Base-by-base conservation (phyloP, 2,113 vertebrate genomes). In the Epinephelus cyanopodus region DNA sequence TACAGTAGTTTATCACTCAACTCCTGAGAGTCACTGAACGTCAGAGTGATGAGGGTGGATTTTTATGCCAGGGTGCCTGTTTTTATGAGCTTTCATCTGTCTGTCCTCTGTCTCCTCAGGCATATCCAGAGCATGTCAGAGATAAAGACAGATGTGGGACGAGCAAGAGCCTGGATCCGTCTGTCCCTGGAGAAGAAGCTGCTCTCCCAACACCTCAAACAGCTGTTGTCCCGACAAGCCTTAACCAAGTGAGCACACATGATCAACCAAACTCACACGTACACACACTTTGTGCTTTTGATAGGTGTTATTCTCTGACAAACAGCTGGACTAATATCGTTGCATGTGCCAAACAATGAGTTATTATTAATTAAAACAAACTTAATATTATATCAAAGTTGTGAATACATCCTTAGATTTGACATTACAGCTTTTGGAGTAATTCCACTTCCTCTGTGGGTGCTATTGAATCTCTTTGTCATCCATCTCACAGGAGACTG, bases 111-210 rank as follows among this genome's bases (percentile, higher is more conserved):
- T 80, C n/a, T 67, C 29, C 19, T 39, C 91, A 99, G 98, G 78
- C 98, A 98, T 10, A 94, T 99, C 92, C 97, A 98, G 89, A 97
- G 94, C 84, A 97, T 99, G 96, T 96, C 96, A 1, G 97, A 98
- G 92, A 99, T 99, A 83, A 98, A 97, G 92, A 99, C 98, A 0
- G 98, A 99, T 0, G 98, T 99, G 5, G 98, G 98, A 1, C 94
- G 97, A 87, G 97, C 98, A 1, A 95, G 98, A 52, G 97, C 97
- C 5, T 99, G 98, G 98, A 97, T 99, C 77, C 95, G 98, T 13
- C 90, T 99, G 78, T 98, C 97, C 48, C 94, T 99, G 73, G 98
- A 99, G 90, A 99, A 98, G 94, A 99, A 99, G 82, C 95, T 97
- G 57, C 90, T 99, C 72, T 99, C 98, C 17, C 97, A 98, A 82